Percentiles rank a stretch among this genome's conserved stretches.
Evolutionary conservation across 1,140 invertebrate genomes (phyloP).

Genomic region (Doryteuthis pealeii): DNA sequence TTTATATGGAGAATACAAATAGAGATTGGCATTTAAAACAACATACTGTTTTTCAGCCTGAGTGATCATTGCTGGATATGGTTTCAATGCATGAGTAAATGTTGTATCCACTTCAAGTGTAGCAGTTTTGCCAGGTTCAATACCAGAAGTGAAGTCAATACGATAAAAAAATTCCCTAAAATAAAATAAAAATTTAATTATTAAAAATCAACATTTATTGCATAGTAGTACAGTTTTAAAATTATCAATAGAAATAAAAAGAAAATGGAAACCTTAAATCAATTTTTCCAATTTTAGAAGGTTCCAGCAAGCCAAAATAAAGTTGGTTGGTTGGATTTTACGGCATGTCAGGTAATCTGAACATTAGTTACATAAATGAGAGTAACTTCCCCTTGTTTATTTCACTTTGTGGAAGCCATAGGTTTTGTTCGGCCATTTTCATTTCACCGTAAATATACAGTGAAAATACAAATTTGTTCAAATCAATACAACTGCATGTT

Average conservation of each 20-base stretch:
- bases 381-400: too few relatives aligned
- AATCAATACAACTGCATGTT: too few relatives aligned
- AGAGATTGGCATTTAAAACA: conserved; percentile 80
- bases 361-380: too few relatives aligned
- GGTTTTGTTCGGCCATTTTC: too few relatives aligned
- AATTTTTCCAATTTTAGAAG: too few relatives aligned
- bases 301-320: too few relatives aligned
- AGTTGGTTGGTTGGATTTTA: too few relatives aligned
- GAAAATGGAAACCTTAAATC: too few relatives aligned
- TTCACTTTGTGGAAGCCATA: too few relatives aligned
- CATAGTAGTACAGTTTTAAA: not conserved
- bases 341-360: too few relatives aligned
- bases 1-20: conserved; percentile 81
- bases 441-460: too few relatives aligned
- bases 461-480: too few relatives aligned
- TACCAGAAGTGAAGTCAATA: conserved; percentile 47
- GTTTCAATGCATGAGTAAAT: conserved; percentile 73
- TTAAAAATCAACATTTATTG: conserved; percentile 6
- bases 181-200: conserved; percentile 12
- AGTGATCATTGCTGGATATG: conserved; percentile 83
- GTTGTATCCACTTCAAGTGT: conserved; percentile 74
- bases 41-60: conserved; percentile 94
- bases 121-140: conserved; percentile 51
- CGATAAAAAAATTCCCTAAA: conserved; percentile 37
- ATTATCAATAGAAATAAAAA: not conserved